phyloP scores from a whole-genome alignment of 2,797 vertebrate species.

The Clarias laeviceps region DNA sequence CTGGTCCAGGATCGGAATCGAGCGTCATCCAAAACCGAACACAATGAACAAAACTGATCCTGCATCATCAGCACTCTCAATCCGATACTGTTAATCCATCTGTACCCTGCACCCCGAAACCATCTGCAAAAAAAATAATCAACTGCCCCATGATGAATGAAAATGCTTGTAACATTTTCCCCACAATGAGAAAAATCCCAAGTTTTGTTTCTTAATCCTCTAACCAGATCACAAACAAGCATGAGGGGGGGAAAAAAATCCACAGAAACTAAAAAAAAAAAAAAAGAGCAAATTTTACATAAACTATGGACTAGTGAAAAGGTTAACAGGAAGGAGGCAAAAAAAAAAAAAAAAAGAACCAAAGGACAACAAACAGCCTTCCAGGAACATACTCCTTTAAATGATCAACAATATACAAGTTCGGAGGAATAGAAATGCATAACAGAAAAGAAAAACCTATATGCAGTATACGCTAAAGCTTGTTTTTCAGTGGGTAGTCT shows the following conservation, averaged over 20 bases:
- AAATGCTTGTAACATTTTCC: constrained; percentile 40
- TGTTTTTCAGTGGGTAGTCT: constrained; percentile 26
- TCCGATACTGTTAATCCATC: constrained; percentile 46
- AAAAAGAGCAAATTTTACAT: constrained; percentile 44
- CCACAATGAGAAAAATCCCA: constrained; percentile 42
- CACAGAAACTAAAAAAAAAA: constrained; percentile 24
- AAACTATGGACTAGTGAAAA: constrained; percentile 53
- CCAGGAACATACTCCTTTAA: constrained; percentile 49
- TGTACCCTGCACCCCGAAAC: constrained; percentile 49
- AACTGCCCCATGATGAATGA: constrained; percentile 40
- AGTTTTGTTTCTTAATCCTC: constrained; percentile 23
- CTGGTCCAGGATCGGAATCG: constrained; percentile 25
- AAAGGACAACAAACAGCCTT: constrained; percentile 39
- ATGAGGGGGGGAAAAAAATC: not conserved
- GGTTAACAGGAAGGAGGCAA: not conserved
- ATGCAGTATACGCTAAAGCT: constrained; percentile 33
- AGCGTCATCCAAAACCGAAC: not conserved
- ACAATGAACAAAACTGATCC: not conserved
- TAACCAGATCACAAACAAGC: constrained; percentile 48
- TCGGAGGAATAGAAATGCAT: constrained; percentile 22
- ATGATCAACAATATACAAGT: constrained; percentile 53
- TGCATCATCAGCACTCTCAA: constrained; percentile 16
- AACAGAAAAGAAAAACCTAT: constrained; percentile 21
- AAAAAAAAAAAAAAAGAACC: constrained; percentile 10
- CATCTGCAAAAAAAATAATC: not conserved